Conservation (phyloP, 2,113 vertebrate genomes). For the Cariama cristata region DNA sequence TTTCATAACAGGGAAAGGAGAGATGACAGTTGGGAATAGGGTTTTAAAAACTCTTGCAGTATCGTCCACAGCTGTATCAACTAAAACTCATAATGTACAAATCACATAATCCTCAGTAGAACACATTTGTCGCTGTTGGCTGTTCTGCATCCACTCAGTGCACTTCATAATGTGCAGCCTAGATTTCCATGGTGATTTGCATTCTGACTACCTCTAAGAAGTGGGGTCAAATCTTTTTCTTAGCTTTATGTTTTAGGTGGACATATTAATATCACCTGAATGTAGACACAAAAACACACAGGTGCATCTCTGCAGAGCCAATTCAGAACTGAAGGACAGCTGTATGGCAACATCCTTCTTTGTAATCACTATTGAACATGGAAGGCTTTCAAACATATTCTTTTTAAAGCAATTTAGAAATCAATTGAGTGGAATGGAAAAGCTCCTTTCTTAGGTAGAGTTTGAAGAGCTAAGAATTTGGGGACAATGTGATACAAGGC, state of each 20-base stretch:
- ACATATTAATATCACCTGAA: neutral
- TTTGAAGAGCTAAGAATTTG: neutral
- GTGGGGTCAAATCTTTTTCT: neutral
- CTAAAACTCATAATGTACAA: neutral
- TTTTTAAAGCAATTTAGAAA: neutral
- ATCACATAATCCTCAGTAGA: neutral
- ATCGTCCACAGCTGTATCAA: constrained; percentile 5
- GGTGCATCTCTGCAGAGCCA: neutral
- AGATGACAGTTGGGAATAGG: neutral
- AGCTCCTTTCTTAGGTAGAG: neutral
- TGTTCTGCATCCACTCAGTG: neutral
- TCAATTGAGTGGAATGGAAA: neutral
- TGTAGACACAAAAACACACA: neutral
- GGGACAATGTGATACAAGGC: neutral
- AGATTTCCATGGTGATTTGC: constrained; percentile 11
- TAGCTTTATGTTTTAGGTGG: neutral
- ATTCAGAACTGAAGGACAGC: neutral
- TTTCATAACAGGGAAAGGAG: neutral
- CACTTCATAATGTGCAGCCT: neutral
- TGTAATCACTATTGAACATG: neutral
- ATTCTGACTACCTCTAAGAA: neutral
- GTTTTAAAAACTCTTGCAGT: constrained; percentile 1
- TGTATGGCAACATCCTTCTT: neutral
- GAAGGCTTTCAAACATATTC: neutral
- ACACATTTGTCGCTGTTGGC: constrained; percentile 25